Conservation (phyloP, 2,888 invertebrate genomes). For the Acronicta aceris region DNA sequence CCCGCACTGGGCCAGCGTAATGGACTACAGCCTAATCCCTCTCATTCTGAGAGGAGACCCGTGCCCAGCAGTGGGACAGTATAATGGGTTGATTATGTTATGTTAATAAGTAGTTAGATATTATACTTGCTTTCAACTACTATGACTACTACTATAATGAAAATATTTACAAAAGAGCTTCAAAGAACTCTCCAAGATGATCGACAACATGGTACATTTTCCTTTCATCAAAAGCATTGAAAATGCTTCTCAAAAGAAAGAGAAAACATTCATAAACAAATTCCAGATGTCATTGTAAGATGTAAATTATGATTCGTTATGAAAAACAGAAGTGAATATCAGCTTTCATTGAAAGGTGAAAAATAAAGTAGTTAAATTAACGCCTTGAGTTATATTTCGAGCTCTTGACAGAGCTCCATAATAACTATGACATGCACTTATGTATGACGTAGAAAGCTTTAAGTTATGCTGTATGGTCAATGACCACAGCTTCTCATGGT, state of each 20-base stretch:
- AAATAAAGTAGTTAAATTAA: constrained; percentile 39
- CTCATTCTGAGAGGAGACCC: too few relatives aligned
- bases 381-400: constrained; percentile 17
- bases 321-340: constrained; percentile 36
- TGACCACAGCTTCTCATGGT: neutral
- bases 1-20: too few relatives aligned
- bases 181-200: neutral
- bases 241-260: too few relatives aligned
- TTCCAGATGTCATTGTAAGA: constrained; percentile 17
- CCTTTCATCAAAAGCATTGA: neutral
- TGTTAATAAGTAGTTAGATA: too few relatives aligned
- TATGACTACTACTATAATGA: too few relatives aligned
- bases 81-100: too few relatives aligned
- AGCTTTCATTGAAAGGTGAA: constrained; percentile 19
- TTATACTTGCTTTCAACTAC: too few relatives aligned
- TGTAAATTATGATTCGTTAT: constrained; percentile 26
- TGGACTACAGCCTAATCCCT: too few relatives aligned
- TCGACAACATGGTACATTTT: neutral
- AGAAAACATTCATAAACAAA: constrained; percentile 38
- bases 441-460: constrained; percentile 30
- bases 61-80: too few relatives aligned
- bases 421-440: constrained; percentile 39
- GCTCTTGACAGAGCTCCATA: constrained; percentile 16
- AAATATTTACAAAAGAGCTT: too few relatives aligned
- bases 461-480: constrained; percentile 5